These are phyloP conservation scores for Yasuhikotakia modesta DNA, from an alignment of 2,797 vertebrate species.

Conservation along the genomic window DNA sequence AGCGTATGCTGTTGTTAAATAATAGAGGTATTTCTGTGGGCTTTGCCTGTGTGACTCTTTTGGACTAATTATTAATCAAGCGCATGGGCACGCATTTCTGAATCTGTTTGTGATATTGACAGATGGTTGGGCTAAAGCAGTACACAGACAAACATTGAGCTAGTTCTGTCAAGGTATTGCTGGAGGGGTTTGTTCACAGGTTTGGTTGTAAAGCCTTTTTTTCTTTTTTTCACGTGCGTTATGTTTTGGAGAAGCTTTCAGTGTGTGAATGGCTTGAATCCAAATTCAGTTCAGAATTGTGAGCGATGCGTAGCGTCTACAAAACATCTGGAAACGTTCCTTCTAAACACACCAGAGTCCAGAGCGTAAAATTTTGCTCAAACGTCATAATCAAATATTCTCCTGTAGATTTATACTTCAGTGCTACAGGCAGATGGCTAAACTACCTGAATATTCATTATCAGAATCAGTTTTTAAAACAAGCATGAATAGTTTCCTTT, in stretches of 20 bases:
- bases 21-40: slow-evolving; percentile 47
- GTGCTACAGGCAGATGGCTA: slow-evolving; percentile 39
- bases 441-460: slow-evolving; percentile 43
- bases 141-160: slow-evolving; percentile 44
- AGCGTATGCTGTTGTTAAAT: slow-evolving; percentile 46
- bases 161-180: slow-evolving; percentile 36
- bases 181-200: slow-evolving; percentile 37
- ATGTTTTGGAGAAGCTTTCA: neutral
- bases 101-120: slow-evolving; percentile 42
- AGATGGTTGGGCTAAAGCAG: slow-evolving; percentile 46
- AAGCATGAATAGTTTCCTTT: neutral
- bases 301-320: slow-evolving; percentile 38
- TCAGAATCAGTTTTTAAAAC: neutral
- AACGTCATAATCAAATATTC: slow-evolving; percentile 37
- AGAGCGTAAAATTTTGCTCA: neutral
- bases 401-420: slow-evolving; percentile 8
- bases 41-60: slow-evolving; percentile 14
- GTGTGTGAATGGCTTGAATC: neutral
- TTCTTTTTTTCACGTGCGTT: neutral
- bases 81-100: slow-evolving; percentile 6
- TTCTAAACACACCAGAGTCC: slow-evolving; percentile 7
- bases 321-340: slow-evolving; percentile 66
- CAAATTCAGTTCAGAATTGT: slow-evolving; percentile 20
- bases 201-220: no score
- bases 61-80: slow-evolving; percentile 52